Base-by-base conservation (phyloP, 2,888 invertebrate species). In the Tachina lurida region DNA sequence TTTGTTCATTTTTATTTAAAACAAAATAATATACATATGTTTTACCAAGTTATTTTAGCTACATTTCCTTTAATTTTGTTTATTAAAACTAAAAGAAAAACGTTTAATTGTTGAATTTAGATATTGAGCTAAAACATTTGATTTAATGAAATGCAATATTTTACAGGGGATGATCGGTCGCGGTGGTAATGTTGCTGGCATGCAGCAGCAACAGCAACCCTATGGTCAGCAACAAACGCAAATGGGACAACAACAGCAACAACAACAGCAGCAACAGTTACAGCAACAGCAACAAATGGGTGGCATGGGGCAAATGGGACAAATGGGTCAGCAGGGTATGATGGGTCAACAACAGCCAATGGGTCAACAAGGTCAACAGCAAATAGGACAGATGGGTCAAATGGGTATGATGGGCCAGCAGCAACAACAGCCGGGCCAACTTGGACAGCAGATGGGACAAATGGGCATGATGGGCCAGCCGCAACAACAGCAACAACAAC, bases 131-230 rank as follows among this genome's bases (percentile, higher is more conserved):
- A 62, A 62, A 62, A 15, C 31, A 10, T 39, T n/a, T 15, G 39
- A 49, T 70, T 62, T 85, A 88, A 88, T 86, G 4, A 7, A 47
- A 41, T 45, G 45, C 10, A 83, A 87, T 87, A 87, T 89, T 89
- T 90, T 91, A 85, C 91, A 91, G 90, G 94, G 93, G 94, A 94
- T 92, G 93, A 93, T 91, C 92, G 92, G 91, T 89, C 92, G 91
- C 91, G 93, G 90, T 93, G 93, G 93, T 93, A 93, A 92, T 92
- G 91, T 92, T 90, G 90, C 75, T 83, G 86, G 79, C 71, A 91
- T 92, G 89, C 92, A 92, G 85, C 92, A 91, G 82, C 92, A 89
- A 75, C 91, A 91, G 86, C 90, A 90, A 89, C 90, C 89, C 75
- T 91, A 91, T 86, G 91, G 91, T 90, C 91, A 91, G 91, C 90